A percentile compares a stretch with the other conserved stretches of the same genome.
Evolutionary conservation across 2,888 invertebrate species (phyloP).

Genomic region (Drosophila villosipedis): DNA sequence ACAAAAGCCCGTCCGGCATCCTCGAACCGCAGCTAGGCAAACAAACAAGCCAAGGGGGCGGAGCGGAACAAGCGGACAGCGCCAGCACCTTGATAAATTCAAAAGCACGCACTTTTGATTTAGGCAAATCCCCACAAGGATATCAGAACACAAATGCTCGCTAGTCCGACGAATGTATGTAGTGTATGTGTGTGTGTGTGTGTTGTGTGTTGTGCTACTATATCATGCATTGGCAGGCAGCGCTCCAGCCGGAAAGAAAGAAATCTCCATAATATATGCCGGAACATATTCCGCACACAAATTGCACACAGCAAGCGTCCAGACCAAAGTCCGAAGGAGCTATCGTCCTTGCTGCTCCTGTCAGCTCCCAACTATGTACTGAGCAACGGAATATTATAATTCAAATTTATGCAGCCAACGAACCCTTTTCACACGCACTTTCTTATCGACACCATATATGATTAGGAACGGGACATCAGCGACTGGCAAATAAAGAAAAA

Average conservation of each 20-base stretch:
- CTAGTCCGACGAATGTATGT: constrained; percentile 2
- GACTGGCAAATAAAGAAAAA: constrained; percentile 46
- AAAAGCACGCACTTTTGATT: constrained; percentile 82
- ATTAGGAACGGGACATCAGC: constrained; percentile 53
- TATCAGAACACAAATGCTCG: constrained; percentile 51
- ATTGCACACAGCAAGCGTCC: constrained; percentile 82
- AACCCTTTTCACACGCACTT: constrained; percentile 80
- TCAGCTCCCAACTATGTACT: constrained; percentile 35
- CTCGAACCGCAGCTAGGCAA: constrained; percentile 69
- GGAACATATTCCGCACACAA: constrained; percentile 85
- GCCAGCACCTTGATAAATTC: constrained; percentile 77
- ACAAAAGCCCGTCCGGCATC: constrained; percentile 41
- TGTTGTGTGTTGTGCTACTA: constrained; percentile 43
- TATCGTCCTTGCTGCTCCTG: constrained; percentile 25
- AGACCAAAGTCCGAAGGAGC: constrained; percentile 43
- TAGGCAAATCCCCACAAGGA: constrained; percentile 71
- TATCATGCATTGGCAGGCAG: constrained; percentile 76
- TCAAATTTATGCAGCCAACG: constrained; percentile 79
- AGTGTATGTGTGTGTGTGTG: constrained; percentile 11
- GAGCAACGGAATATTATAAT: constrained; percentile 74
- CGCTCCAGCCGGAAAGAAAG: constrained; percentile 59
- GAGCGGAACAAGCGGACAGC: constrained; percentile 26
- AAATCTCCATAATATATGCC: constrained; percentile 85
- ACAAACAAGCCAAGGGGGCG: constrained; percentile 49
- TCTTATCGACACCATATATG: constrained; percentile 76